Base-by-base conservation (phyloP, 2,113 vertebrate species). In the Oryzias woworae region DNA sequence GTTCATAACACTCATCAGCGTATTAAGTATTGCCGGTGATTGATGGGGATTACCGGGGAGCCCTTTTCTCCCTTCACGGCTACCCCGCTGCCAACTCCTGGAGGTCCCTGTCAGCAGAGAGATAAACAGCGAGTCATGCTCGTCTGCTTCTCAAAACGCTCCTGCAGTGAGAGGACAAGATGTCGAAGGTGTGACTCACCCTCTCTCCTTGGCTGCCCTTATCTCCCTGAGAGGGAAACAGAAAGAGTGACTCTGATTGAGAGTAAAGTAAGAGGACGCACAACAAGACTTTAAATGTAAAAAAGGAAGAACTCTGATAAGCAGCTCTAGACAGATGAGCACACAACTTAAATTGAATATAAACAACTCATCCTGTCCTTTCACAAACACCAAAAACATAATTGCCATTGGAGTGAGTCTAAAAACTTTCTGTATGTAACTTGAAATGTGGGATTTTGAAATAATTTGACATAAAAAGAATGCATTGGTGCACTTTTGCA, bases 181-280 rank as follows among this genome's bases (percentile, higher is more conserved):
- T 64, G 52, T 53, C 50, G 69, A 68, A 28, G 18, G 53, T 53
- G 61, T 60, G 64, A 94, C 96, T 96, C 88, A 98, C 97, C 91
- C 89, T 89, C 66, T 99, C 96, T 59, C 96, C 97, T 80, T 88
- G 23, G 66, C 92, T 94, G 54, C 97, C 97, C 79, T 94, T 96
- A 36, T 97, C 96, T 69, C 97, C 97, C 97, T 98, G 84, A 20
- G 66, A 22, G 58, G 90, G 12, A 61, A 42, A 55, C 23, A 50
- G n/a, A 59, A n/a, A 71, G 41, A 71, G 42, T 8, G 17, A 41
- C 18, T 59, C 14, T 53, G 5, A 70, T 14, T 63, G 16, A 57
- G 31, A 63, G 49, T 50, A 46, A 45, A 20, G 16, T 13, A 16
- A 63, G 36, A 47, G 24, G 55, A 64, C 17, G 58, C 31, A 58